These are phyloP conservation scores for Gymnocheta viridis DNA, from an alignment of 2,888 invertebrate species.

Conservation along the genomic window DNA sequence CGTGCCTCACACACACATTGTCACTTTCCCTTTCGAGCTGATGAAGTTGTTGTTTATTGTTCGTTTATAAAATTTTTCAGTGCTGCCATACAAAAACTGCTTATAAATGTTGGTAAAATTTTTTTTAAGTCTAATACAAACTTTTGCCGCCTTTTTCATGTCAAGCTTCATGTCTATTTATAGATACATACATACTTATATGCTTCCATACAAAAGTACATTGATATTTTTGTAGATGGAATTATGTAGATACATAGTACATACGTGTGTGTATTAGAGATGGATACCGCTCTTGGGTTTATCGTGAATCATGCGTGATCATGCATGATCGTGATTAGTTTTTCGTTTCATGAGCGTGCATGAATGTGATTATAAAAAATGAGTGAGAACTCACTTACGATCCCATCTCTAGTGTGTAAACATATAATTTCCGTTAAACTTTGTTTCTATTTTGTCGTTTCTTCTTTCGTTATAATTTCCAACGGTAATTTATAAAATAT, in stretches of 20 bases:
- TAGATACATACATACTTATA: not conserved
- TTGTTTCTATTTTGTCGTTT: not conserved
- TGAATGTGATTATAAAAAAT: too few species aligned
- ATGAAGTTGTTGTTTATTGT: constrained; percentile 10
- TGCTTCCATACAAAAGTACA: not conserved
- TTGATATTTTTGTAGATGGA: too few species aligned
- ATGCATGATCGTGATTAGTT: too few species aligned
- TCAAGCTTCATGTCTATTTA: constrained; percentile 2
- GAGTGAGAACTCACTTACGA: too few species aligned
- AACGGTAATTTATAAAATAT: constrained; percentile 48
- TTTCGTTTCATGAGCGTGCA: too few species aligned
- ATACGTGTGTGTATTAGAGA: not conserved
- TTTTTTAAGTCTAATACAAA: not conserved
- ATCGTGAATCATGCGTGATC: too few species aligned
- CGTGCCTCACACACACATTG: constrained; percentile 38
- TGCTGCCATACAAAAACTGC: constrained; percentile 1
- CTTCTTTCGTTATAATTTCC: constrained; percentile 11
- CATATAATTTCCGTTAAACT: constrained; percentile 19
- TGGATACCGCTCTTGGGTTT: too few species aligned
- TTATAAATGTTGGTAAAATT: not conserved
- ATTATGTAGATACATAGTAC: too few species aligned
- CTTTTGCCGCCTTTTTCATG: constrained; percentile 55
- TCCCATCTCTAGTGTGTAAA: too few species aligned
- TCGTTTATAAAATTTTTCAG: constrained; percentile 25
- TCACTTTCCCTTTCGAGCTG: constrained; percentile 63